Evolutionary conservation across 2,888 invertebrate genomes (phyloP), one percentile per base, ranked within the genome.

Genomic region (Drosophila austrosaltans): DNA sequence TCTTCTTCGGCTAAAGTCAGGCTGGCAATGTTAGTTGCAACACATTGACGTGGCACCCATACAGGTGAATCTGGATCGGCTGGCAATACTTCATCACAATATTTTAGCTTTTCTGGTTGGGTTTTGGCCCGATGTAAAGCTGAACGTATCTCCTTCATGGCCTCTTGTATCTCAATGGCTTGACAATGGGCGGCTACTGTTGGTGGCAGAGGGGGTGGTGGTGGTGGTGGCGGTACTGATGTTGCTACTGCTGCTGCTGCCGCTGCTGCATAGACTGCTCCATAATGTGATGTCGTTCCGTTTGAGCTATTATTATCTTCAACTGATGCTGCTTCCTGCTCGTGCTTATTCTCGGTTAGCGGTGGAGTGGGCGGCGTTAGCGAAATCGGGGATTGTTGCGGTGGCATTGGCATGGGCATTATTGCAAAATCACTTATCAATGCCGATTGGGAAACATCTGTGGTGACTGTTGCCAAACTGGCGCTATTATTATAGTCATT

Each of bases 81-180:
- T 3, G 91, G 90, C 69, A 91, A 66, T 2, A 91, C 90, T 61
- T 92, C 92, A 74, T 92, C 92, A 67, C 91, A 91, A 69, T 86
- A 89, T 73, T 91, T 92, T 0, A 91, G 75, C 76, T 92, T 92
- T 48, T 91, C 92, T n/a, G 92, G 91, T 66, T 92, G 90, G 8
- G 91, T 86, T 79, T 92, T 92, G 42, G 91, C 92, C 2, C 90
- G 90, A 93, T 95, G 97, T 77, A 96, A 92, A 75, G 95, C 96
- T 86, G 96, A 94, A 62, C 97, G 95, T 82, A 97, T 97, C 81
- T 97, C 97, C 90, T 96, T 96, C 87, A 96, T 95, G 44, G 96
- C 96, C 81, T 96, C 95, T 91, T 92, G 91, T 72, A 92, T 92
- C 61, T 92, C 91, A 30, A 89, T 82, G 94, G 95, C 83, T 32